Evolutionary conservation across 2,113 vertebrate genomes (phyloP), one percentile per base, ranked within the genome.

Genomic region (Lepus americanus): DNA sequence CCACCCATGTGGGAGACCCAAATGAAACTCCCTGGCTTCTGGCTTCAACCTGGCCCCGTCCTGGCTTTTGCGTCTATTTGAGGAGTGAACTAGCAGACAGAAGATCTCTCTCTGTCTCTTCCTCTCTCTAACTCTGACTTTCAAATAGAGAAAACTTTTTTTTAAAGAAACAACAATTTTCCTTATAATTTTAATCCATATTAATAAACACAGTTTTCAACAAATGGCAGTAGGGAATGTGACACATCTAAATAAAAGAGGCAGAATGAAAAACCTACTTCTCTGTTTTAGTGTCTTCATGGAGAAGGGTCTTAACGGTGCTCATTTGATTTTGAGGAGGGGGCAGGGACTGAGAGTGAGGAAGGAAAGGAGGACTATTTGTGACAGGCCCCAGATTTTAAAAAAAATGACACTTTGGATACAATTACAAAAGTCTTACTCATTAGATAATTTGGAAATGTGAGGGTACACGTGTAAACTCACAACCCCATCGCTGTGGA

Each of bases 371-470:
- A 88, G 73, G 29, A 29, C 3, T n/a, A 23, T 31, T 69, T 23
- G 90, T 72, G 67, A 25, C 4, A 82, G 59, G 13, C 6, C 55
- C 55, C 27, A 92, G 6, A 31, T 23, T 64, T 23, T 64, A 14
- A 59, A 16, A 59, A 81, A 79, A 72, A 31, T 33, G 49, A 87
- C 12, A n/a, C 7, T 78, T 63, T 8, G 6, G 6, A 27, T 53
- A 22, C 25, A 59, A 29, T 31, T 67, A 16, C 3, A 33, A 85
- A 92, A 93, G 23, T 87, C 53, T 84, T 44, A 74, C 12, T 49
- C 93, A 76, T 80, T 69, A 89, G 87, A 44, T 78, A 64, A 72
- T 29, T 79, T n/a, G 49, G 72, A 78, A 81, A 69, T 31, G 19
- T 25, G 53, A 10, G 10, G 6, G 20, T 17, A 12, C 16, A 3